Base-by-base conservation (phyloP, 1,140 invertebrate species). In the Aphaenogaster rudis region DNA sequence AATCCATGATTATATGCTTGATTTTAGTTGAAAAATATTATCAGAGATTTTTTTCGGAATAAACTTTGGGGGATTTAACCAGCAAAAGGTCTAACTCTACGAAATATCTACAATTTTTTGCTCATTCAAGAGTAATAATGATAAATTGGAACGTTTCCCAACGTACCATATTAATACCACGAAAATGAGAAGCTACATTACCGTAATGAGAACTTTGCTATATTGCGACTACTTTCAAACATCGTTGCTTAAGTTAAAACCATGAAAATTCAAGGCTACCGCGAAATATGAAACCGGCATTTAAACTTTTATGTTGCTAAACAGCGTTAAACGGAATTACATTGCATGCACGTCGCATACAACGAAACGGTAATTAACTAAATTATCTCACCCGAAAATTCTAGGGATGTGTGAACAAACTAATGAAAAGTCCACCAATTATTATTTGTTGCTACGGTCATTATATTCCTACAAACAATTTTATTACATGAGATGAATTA, bases 171-270 rank as follows among this genome's bases (percentile, higher is more conserved):
- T 61, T 76, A 39, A 76, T 74, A 39, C 33, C 42, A 48, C 54
- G 8, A 61, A 76, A 76, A 74, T 61, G 42, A 74, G n/a, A 76
- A 74, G 33, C 59, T 76, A 33, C 80, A 76, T 84, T 76, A 84
- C 11, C 42, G 69, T 61, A 84, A 76, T 76, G 13, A 48, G 42
- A 42, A 71, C 45, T 36, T 67, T 28, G 45, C 33, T 54, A 42
- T 71, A 57, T 69, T 13, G 80, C 42, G 33, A 50, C n/a, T 76
- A 61, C 9, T 48, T 28, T n/a, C 42, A 6, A 48, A n/a, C 52
- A 52, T 54, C 6, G 15, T 78, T 50, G 45, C 21, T 36, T 66
- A 15, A 63, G 36, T 57, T 17, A 45, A 72, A 39, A 39, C 33
- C 7, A 48, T 48, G 33, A 74, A 71, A 50, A 74, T 74, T 45